A percentile compares a stretch with the other conserved stretches of the same genome.
phyloP scores from a whole-genome alignment of 1,140 invertebrate species.

The Rhyzopertha dominica region DNA sequence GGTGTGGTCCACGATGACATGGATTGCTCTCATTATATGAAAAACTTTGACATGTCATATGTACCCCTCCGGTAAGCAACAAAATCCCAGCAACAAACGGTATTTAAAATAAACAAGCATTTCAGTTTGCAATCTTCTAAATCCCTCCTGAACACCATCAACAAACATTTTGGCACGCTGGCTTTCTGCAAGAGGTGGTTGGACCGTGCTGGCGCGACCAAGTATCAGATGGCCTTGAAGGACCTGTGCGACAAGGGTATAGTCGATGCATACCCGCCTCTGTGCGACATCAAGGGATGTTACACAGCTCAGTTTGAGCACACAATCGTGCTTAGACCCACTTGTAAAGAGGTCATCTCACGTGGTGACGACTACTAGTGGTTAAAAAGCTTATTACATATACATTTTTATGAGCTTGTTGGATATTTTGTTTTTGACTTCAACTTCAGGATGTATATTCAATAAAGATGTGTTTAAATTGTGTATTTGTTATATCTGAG shows the following conservation, averaged over 20 bases:
- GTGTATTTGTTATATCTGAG: too few species aligned
- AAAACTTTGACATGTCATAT: slow-evolving; percentile 93
- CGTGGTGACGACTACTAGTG: slow-evolving; percentile 93
- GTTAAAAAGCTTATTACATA: too few species aligned
- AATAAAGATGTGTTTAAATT: too few species aligned
- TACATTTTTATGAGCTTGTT: too few species aligned
- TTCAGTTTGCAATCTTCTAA: slow-evolving; percentile 85
- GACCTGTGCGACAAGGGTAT: slow-evolving; percentile 96
- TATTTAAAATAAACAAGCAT: too few species aligned
- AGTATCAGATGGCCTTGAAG: slow-evolving; percentile 98
- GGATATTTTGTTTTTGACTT: too few species aligned
- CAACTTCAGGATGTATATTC: too few species aligned
- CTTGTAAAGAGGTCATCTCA: slow-evolving; percentile 97
- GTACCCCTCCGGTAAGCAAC: slow-evolving; percentile 68
- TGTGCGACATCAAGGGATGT: slow-evolving; percentile 96
- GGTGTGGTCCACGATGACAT: slow-evolving; percentile 98
- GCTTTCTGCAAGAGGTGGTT: slow-evolving; percentile 99
- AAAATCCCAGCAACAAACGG: too few species aligned
- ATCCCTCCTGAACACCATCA: slow-evolving; percentile 88
- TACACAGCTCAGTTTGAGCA: slow-evolving; percentile 99
- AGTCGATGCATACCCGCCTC: slow-evolving; percentile 95
- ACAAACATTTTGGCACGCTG: slow-evolving; percentile 96
- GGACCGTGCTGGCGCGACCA: slow-evolving; percentile 92
- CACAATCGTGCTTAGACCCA: slow-evolving; percentile 94
- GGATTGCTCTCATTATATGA: slow-evolving; percentile 99